Base-by-base conservation (phyloP, 2,113 vertebrate genomes). In the Rhadina sibilatrix region DNA sequence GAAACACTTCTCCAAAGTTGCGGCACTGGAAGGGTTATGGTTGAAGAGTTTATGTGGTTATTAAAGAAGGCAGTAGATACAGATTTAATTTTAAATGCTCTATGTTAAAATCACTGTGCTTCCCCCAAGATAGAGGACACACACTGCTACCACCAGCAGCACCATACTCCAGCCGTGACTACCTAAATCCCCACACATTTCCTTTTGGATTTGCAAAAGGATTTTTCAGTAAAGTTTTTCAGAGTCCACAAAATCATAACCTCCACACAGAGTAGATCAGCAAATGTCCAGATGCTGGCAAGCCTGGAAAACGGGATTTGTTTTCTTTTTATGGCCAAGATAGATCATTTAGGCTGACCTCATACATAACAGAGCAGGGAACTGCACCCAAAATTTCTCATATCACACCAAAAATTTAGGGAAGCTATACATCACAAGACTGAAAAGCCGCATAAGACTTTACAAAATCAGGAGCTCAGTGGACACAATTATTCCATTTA, bases 161-260 rank as follows among this genome's bases (percentile, higher is more conserved):
- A 10, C 0, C 0, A 86, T 28, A 66, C 44, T 60, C 83, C 84
- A 87, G 53, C 74, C 86, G 81, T 28, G 64, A 68, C 65, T 83
- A 46, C 68, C 75, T 61, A 90, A 94, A 88, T 33, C 64, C 18
- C 37, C n/a, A 94, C 63, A 91, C 44, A 71, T 71, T 66, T 93
- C 64, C 89, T 64, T 87, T 64, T 7, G 33, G 64, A 88, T 83
- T 86, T 81, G 40, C 60, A 90, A 92, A 93, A 84, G 64, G 52
- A 89, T 83, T 92, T 94, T 83, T 89, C 87, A 89, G 86, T 46
- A 47, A 92, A 92, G 83, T 96, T 97, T 93, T 95, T 83, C 84
- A 92, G 65, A 92, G 72, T 75, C 79, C 40, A 70, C 56, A 89
- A 88, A 94, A 92, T 68, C 89, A 42, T 1, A 3, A 59, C 86